Base-by-base conservation (phyloP, 1,140 invertebrate species). In the Nephotettix cincticeps region DNA sequence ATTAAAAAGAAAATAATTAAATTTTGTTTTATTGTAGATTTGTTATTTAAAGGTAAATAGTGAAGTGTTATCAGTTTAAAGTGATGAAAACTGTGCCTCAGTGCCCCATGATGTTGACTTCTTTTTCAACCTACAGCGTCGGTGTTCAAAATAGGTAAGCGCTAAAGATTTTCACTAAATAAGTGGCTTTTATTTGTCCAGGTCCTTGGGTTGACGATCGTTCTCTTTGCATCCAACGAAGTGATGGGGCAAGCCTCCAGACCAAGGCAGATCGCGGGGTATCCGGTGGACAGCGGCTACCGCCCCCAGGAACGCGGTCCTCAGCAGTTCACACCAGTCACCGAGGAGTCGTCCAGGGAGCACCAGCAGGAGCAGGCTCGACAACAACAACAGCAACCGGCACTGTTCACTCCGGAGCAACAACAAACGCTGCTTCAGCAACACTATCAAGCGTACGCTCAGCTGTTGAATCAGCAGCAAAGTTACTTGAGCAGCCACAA, bases 361-460 rank as follows among this genome's bases (percentile, higher is more conserved):
- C 21, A 61, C 1, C 56, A 61, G 25, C 9, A 67, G 21, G 56
- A 61, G 25, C 21, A 61, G 6, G 23, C 25, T 9, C 9, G 65
- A 78, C 74, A 80, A 77, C 77, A 69, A 79, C 81, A 80, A 77
- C 83, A 69, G 72, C 72, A 75, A 32, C 69, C 4, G 25, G 13
- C 23, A 61, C 47, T 51, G 47, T 40, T 40, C 36, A 40, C 36
- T 40, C 36, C 36, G 6, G 36, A 40, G 36, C 36, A 71, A 14
- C 71, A 70, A 23, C 68, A 72, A 19, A 51, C 68, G n/a, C 47
- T 64, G 1, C 67, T 72, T 13, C 61, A 70, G 28, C 40, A 71
- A 25, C 58, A 75, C 21, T 69, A 71, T 27, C 45, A 70, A 0
- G 63, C 69, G 45, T 67, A 72, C 30, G 66, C 71, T 6, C 67